Evolutionary conservation across 1,140 invertebrate genomes (phyloP).

Genomic region (Eriocheir sinensis): DNA sequence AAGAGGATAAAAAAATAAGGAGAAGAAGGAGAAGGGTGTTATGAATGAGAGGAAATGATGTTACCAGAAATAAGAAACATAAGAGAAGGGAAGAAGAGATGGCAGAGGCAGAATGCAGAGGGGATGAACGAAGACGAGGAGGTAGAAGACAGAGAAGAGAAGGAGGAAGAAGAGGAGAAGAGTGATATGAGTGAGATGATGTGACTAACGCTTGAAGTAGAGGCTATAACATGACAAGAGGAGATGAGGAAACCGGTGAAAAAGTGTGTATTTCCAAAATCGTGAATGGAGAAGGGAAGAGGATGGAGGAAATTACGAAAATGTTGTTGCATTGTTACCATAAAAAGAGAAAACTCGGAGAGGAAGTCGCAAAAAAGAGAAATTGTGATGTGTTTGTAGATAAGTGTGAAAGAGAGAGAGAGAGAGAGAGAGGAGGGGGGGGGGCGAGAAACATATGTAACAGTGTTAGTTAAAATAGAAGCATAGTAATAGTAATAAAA

Average conservation of each 20-base stretch:
- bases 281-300: background rate
- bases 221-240: no score
- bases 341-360: no score
- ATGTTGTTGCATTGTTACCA: no score
- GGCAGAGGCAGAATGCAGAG: no score
- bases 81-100: no score
- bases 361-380: background rate
- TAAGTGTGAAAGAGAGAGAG: slow-evolving; percentile 10
- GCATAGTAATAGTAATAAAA: background rate
- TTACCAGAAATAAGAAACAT: slow-evolving; percentile 19
- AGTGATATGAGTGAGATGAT: no score
- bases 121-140: no score
- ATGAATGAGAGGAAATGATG: background rate
- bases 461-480: background rate
- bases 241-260: no score
- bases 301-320: background rate
- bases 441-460: background rate
- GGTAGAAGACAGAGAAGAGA: background rate
- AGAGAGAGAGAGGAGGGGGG: slow-evolving; percentile 9
- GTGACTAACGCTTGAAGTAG: no score
- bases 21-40: background rate
- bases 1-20: background rate
- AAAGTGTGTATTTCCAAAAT: background rate
- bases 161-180: background rate
- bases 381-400: background rate